A percentile compares a stretch with the other conserved stretches of the same genome.
Evolutionary conservation across 2,888 invertebrate genomes (phyloP).

Genomic region (Macropis europaea): DNA sequence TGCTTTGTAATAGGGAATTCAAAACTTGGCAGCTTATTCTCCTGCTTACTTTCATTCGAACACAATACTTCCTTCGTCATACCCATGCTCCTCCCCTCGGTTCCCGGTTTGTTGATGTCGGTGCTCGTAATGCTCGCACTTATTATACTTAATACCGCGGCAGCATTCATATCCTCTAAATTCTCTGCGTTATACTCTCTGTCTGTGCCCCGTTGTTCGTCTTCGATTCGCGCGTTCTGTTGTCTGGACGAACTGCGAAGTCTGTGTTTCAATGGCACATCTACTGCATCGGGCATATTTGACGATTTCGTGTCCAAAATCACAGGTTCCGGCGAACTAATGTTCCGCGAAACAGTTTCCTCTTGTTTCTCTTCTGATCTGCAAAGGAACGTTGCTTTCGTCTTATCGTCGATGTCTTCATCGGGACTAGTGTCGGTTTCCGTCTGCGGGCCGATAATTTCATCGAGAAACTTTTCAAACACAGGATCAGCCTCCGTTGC

Average conservation of each 20-base stretch:
- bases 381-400: constrained; percentile 6
- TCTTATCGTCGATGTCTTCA: constrained; percentile 64
- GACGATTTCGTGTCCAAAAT: constrained; percentile 26
- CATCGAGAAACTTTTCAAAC: constrained; percentile 80
- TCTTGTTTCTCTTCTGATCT: constrained; percentile 28
- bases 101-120: not conserved
- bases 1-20: not conserved
- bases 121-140: constrained; percentile 69
- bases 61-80: constrained; percentile 10
- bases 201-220: constrained; percentile 58
- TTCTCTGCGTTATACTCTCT: constrained; percentile 58
- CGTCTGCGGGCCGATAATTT: constrained; percentile 72
- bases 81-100: constrained; percentile 29
- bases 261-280: constrained; percentile 73
- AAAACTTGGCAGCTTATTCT: constrained; percentile 8
- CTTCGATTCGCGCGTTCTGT: constrained; percentile 60
- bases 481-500: constrained; percentile 81
- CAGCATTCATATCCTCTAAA: constrained; percentile 76
- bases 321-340: constrained; percentile 18
- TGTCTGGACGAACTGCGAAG: constrained; percentile 71
- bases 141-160: constrained; percentile 76
- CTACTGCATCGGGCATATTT: constrained; percentile 36
- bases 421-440: constrained; percentile 73
- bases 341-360: constrained; percentile 1
- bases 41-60: not conserved